Evolutionary conservation across 2,888 invertebrate genomes (phyloP).

Genomic region (Unio delphinus): DNA sequence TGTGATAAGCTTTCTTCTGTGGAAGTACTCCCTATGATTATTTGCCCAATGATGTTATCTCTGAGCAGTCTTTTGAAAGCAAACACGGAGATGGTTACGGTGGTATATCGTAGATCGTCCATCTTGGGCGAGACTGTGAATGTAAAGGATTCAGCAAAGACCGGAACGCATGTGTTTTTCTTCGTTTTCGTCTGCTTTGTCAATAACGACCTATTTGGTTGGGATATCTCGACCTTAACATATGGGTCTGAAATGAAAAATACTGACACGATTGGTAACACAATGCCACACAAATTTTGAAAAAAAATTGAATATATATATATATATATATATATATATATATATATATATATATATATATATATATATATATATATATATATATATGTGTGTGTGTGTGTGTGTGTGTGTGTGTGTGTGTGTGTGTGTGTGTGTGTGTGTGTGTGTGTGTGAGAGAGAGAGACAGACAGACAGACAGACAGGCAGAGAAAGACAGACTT

Average conservation of each 20-base stretch:
- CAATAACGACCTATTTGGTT: conserved; percentile 57
- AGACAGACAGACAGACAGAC: too few relatives aligned
- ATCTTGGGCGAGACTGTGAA: conserved; percentile 61
- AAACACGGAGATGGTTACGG: conserved; percentile 67
- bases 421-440: too few relatives aligned
- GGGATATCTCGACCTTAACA: conserved; percentile 69
- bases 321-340: too few relatives aligned
- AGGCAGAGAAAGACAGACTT: too few relatives aligned
- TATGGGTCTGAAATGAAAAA: conserved; percentile 69
- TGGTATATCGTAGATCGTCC: conserved; percentile 68
- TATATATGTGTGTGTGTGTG: too few relatives aligned
- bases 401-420: too few relatives aligned
- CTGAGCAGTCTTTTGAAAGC: conserved; percentile 67
- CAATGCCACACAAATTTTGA: background rate
- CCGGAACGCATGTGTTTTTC: conserved; percentile 55
- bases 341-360: too few relatives aligned
- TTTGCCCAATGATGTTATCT: conserved; percentile 70
- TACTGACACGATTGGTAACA: background rate
- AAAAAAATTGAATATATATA: background rate
- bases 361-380: too few relatives aligned
- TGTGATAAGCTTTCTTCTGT: conserved; percentile 69
- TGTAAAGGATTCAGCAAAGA: conserved; percentile 52
- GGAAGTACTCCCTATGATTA: conserved; percentile 62
- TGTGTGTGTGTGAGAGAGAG: too few relatives aligned
- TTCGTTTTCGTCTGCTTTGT: conserved; percentile 60